Evolutionary conservation across 2,797 vertebrate genomes (phyloP).

Genomic region (Anabas testudineus): DNA sequence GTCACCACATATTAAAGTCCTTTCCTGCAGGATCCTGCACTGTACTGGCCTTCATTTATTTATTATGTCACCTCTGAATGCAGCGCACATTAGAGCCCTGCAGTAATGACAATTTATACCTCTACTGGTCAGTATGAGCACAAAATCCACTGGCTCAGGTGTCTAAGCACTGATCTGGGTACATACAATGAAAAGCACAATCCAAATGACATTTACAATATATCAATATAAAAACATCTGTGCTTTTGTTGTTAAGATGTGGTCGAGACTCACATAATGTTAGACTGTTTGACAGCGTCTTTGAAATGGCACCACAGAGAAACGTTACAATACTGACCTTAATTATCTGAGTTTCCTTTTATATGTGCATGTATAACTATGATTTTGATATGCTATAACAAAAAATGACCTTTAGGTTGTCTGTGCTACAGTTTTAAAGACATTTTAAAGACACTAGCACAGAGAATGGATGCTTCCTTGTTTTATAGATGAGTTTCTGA

Average conservation of each 20-base stretch:
- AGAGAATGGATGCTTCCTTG: background rate
- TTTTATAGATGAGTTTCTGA: background rate
- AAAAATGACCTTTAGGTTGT: background rate
- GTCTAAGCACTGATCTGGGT: background rate
- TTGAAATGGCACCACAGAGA: slow-evolving; percentile 22
- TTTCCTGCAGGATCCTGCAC: slow-evolving; percentile 6
- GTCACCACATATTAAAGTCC: slow-evolving; percentile 35
- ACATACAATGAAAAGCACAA: slow-evolving; percentile 1
- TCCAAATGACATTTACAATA: too few relatives aligned
- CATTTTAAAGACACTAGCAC: too few relatives aligned
- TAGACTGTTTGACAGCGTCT: too few relatives aligned
- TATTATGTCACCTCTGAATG: slow-evolving; percentile 44
- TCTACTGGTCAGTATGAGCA: slow-evolving; percentile 11
- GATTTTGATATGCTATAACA: background rate
- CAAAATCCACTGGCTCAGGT: background rate
- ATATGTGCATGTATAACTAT: background rate
- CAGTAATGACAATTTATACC: slow-evolving; percentile 18
- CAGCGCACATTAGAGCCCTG: slow-evolving; percentile 9
- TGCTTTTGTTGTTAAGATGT: too few relatives aligned
- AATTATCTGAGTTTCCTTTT: slow-evolving; percentile 12
- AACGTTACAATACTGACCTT: slow-evolving; percentile 2
- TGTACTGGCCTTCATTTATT: slow-evolving; percentile 26
- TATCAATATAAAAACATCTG: too few relatives aligned
- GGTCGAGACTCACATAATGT: too few relatives aligned
- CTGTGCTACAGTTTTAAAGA: too few relatives aligned